A percentile compares a stretch with the other conserved stretches of the same genome.
phyloP scores from a whole-genome alignment of 2,113 vertebrate species.

The Nansenia antarctica region DNA sequence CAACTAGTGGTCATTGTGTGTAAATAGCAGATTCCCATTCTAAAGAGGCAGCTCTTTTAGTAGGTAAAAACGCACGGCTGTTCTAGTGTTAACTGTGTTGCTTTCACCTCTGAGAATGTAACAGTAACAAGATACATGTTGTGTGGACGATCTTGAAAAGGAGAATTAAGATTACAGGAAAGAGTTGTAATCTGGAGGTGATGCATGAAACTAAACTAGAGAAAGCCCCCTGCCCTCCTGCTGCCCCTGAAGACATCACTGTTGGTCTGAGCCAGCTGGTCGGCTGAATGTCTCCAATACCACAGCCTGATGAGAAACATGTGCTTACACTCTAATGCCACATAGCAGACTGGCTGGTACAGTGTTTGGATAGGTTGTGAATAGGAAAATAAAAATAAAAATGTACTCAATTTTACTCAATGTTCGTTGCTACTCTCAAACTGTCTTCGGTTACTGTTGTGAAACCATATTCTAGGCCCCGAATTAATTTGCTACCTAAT shows the following conservation, averaged over 20 bases:
- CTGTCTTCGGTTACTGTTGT: background rate
- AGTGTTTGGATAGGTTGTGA: background rate
- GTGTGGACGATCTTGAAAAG: no score
- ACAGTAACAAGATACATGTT: no score
- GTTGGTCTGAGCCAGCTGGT: background rate
- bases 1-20: no score
- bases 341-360: conserved; percentile 1
- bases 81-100: no score
- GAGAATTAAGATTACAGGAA: no score
- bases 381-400: background rate
- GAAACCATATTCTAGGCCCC: background rate
- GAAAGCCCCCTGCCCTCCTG: background rate
- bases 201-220: background rate
- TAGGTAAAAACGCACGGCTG: no score
- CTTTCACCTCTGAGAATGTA: no score
- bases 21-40: no score
- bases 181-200: no score
- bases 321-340: background rate
- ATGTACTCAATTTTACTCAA: background rate
- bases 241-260: background rate
- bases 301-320: background rate
- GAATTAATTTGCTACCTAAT: background rate
- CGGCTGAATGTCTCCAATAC: background rate
- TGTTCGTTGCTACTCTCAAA: background rate
- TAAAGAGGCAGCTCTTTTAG: no score